Evolutionary conservation across 2,113 vertebrate species (phyloP).

Genomic region (Carlito syrichta): DNA sequence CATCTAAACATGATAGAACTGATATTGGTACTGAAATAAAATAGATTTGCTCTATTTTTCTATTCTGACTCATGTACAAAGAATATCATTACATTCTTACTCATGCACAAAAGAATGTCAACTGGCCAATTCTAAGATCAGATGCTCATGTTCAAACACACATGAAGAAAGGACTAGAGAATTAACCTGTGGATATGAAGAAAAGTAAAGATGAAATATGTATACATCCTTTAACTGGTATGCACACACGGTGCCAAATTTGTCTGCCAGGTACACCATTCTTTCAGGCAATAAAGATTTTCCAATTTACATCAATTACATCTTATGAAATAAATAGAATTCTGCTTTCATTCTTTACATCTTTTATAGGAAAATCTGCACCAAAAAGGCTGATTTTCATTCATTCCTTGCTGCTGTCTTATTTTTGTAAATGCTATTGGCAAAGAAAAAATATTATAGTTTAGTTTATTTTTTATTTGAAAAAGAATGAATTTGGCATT

Average conservation of each 20-base stretch:
- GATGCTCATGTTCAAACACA: neutral
- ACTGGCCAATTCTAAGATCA: neutral
- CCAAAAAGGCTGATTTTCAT: neutral
- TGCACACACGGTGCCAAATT: neutral
- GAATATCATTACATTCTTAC: neutral
- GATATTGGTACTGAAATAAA: neutral
- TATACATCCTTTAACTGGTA: neutral
- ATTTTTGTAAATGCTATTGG: slow-evolving; percentile 49
- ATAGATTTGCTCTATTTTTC: neutral
- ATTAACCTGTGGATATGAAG: neutral
- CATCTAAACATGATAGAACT: neutral
- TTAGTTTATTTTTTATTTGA: slow-evolving; percentile 55
- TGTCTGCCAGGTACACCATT: neutral
- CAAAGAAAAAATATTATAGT: slow-evolving; percentile 53
- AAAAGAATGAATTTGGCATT: slow-evolving; percentile 60
- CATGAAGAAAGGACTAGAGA: neutral
- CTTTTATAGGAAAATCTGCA: neutral
- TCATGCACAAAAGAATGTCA: neutral
- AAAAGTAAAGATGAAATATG: neutral
- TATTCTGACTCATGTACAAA: neutral
- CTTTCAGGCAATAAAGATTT: neutral
- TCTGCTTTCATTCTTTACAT: slow-evolving; percentile 17
- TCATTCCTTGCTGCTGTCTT: neutral
- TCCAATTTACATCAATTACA: neutral
- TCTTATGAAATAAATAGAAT: neutral